Percentiles rank a stretch among this genome's conserved stretches.
These are phyloP conservation scores for Oenanthe oenanthe DNA, from an alignment of 2,113 vertebrate species.

Conservation along the genomic window DNA sequence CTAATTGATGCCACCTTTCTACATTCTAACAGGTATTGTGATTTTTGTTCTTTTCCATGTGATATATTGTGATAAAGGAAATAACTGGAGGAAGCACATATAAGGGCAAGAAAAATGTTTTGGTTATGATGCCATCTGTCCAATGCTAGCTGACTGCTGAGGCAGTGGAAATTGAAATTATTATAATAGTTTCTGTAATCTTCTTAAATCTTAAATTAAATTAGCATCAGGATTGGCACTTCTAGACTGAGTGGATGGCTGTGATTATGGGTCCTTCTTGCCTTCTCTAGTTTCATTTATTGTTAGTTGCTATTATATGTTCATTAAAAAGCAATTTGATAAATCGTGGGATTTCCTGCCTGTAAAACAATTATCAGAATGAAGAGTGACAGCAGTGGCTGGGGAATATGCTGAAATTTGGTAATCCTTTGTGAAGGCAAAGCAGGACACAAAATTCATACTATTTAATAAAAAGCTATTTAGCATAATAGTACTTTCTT, in stretches of 20 bases:
- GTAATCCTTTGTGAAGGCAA: not conserved
- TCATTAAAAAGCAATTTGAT: conserved; percentile 44
- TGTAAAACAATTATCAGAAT: conserved; percentile 27
- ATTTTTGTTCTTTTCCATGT: not conserved
- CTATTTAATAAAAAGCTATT: not conserved
- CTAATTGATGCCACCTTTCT: not conserved
- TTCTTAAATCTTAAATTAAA: conserved; percentile 30
- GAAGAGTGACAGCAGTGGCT: not conserved
- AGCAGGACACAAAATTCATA: not conserved
- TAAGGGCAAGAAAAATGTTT: not conserved
- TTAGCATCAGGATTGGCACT: conserved; percentile 26
- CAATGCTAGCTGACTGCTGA: not conserved
- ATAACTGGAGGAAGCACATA: not conserved
- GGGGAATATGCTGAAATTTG: not conserved
- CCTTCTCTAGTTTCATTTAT: conserved; percentile 35
- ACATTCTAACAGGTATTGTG: not conserved
- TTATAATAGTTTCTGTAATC: not conserved
- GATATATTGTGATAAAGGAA: not conserved
- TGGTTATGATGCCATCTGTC: not conserved
- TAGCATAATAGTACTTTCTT: not conserved
- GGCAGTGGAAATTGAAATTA: conserved; percentile 2
- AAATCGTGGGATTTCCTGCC: not conserved
- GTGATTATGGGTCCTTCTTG: not conserved
- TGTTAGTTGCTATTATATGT: conserved; percentile 12
- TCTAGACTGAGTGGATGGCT: not conserved